phyloP scores from a whole-genome alignment of 2,888 invertebrate genomes.

The Poecilus cupreus region DNA sequence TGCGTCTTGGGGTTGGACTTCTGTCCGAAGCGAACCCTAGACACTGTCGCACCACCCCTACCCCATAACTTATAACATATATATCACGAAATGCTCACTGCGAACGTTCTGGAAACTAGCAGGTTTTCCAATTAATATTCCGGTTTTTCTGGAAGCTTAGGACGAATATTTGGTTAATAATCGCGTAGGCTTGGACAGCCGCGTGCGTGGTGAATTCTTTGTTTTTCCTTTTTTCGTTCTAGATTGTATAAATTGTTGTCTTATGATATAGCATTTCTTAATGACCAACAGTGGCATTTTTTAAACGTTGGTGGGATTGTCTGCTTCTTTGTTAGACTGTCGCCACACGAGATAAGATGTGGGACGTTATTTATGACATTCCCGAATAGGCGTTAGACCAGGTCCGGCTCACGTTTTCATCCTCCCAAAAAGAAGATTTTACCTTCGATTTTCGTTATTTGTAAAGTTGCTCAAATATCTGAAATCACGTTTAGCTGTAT shows the following conservation, averaged over 20 bases:
- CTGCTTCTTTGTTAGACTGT: slow-evolving; percentile 54
- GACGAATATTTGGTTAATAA: neutral
- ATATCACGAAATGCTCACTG: slow-evolving; percentile 26
- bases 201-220: neutral
- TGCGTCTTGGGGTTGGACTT: slow-evolving; percentile 31
- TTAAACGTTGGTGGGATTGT: slow-evolving; percentile 39
- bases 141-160: neutral
- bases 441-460: too few species aligned
- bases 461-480: too few species aligned
- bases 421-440: neutral
- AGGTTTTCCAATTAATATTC: too few species aligned
- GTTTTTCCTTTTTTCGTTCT: slow-evolving; percentile 29
- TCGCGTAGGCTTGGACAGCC: slow-evolving; percentile 1
- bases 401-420: neutral
- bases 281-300: slow-evolving; percentile 53
- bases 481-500: too few species aligned
- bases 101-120: too few species aligned
- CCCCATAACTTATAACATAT: slow-evolving; percentile 4
- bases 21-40: neutral
- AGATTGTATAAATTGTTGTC: slow-evolving; percentile 39
- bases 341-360: slow-evolving; percentile 57
- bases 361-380: slow-evolving; percentile 52
- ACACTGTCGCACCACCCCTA: neutral
- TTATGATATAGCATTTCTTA: slow-evolving; percentile 52
- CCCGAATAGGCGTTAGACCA: slow-evolving; percentile 41